These are phyloP conservation scores for Alauda arvensis DNA, from an alignment of 2,797 vertebrate species.

Conservation along the genomic window DNA sequence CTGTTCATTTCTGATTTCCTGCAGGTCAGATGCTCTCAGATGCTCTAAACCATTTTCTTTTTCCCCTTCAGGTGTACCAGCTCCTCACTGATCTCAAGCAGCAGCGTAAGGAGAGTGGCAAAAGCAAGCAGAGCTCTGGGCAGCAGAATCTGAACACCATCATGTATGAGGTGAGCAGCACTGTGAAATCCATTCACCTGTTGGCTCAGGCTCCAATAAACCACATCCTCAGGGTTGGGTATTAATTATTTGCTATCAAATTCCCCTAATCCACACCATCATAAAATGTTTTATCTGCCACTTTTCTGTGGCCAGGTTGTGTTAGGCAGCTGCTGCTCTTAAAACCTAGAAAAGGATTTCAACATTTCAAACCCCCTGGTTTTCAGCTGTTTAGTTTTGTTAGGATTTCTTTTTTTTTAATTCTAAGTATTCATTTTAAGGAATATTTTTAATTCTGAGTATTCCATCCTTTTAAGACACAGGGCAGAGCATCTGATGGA, in stretches of 20 bases:
- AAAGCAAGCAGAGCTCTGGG: conserved; percentile 85
- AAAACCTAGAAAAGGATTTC: neutral
- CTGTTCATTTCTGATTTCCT: neutral
- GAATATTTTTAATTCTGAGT: neutral
- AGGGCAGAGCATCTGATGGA: neutral
- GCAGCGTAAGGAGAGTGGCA: conserved; percentile 87
- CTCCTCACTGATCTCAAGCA: conserved; percentile 92
- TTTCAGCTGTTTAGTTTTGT: neutral
- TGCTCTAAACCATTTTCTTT: neutral
- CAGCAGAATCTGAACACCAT: conserved; percentile 96
- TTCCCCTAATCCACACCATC: neutral
- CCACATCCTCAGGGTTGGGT: neutral
- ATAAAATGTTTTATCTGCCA: neutral
- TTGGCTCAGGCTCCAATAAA: neutral
- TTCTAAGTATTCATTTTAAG: neutral
- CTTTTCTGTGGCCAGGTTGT: neutral
- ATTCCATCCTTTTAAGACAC: neutral
- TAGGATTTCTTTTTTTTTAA: neutral
- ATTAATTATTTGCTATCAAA: neutral
- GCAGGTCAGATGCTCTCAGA: neutral
- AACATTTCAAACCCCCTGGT: accelerated
- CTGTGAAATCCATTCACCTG: neutral
- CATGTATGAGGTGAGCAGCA: conserved; percentile 88
- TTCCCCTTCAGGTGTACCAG: conserved; percentile 80
- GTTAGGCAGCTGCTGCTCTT: neutral